Evolutionary conservation across 2,888 invertebrate species (phyloP), one percentile per base, ranked within the genome.

Genomic region (Sesamia inferens): DNA sequence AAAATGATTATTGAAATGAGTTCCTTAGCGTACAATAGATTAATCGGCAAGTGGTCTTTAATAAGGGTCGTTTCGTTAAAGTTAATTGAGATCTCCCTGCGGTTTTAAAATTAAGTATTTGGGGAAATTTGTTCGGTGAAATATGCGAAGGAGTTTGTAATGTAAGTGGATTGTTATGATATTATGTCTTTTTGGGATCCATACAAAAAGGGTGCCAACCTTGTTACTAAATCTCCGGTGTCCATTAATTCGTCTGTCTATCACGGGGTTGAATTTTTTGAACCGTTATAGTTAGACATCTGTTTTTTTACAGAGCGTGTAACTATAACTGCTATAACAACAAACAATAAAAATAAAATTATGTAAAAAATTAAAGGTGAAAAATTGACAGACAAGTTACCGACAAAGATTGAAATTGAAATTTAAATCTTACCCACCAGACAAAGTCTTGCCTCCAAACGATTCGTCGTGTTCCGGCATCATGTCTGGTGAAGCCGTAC

Each of bases 1-100:
- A 79, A 76, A 82, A 82, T 83, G n/a, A 75, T 77, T 75, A 82
- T 76, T 70, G 48, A 78, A 75, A 75, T 81, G 70, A 71, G 74
- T 77, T 77, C 69, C 48, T 78, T 74, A 39, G 47, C 31, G 74
- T 48, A 74, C 66, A 78, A 84, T 73, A 65, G 66, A 71, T 78
- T 77, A 74, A 65, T 74, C 54, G 54, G 14, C 54, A 61, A 70
- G 42, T 55, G 54, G 19, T 57, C 16, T 62, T 68, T 48, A 24
- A 59, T 48, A 24, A 59, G 47, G 22, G 48, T 8, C 31, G 54
- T 47, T 80, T 74, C 75, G 75, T 80, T 78, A 64, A 68, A 55
- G 47, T 67, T 59, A 78, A 78, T 80, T 78, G 77, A 75, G 67
- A 64, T 68, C 54, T 59, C 42, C 55, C 11, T 54, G 77, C 31